Percentiles rank a stretch among this genome's conserved stretches.
phyloP scores from a whole-genome alignment of 1,140 invertebrate species.

The Eulimnadia texana region DNA sequence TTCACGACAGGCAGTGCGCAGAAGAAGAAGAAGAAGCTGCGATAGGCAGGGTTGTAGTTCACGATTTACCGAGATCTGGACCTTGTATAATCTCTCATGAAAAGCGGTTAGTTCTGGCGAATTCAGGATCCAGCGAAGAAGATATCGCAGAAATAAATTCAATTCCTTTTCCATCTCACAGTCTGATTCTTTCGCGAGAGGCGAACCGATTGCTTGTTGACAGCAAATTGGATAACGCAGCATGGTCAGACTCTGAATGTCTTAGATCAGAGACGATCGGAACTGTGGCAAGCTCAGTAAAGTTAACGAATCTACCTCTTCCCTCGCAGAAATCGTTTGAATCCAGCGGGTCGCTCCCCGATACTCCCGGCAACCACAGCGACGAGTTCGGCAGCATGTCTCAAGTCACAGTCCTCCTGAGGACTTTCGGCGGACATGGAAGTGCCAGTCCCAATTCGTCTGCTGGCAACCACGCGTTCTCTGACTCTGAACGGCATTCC shows the following conservation, averaged over 20 bases:
- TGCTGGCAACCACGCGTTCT: slow-evolving; percentile 1
- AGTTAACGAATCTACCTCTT: not conserved
- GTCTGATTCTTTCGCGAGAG: too few relatives aligned
- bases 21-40: slow-evolving; percentile 6
- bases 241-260: slow-evolving; percentile 4
- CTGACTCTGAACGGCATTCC: slow-evolving; percentile 3
- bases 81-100: not conserved
- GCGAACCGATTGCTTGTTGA: slow-evolving; percentile 6
- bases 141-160: too few relatives aligned
- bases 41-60: slow-evolving; percentile 15
- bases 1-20: not conserved
- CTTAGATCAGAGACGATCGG: not conserved
- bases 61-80: not conserved
- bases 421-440: not conserved
- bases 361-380: slow-evolving; percentile 8
- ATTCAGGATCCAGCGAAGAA: slow-evolving; percentile 8
- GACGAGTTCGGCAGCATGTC: slow-evolving; percentile 14
- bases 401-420: slow-evolving; percentile 11
- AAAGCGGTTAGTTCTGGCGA: too few relatives aligned
- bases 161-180: too few relatives aligned
- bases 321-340: slow-evolving; percentile 17
- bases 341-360: slow-evolving; percentile 12
- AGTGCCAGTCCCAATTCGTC: slow-evolving; percentile 10
- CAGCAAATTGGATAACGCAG: slow-evolving; percentile 5
- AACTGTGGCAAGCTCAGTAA: not conserved